Percentiles rank a stretch among this genome's conserved stretches.
Evolutionary conservation across 1,140 invertebrate species (phyloP).

Genomic region (Coelopa frigida): DNA sequence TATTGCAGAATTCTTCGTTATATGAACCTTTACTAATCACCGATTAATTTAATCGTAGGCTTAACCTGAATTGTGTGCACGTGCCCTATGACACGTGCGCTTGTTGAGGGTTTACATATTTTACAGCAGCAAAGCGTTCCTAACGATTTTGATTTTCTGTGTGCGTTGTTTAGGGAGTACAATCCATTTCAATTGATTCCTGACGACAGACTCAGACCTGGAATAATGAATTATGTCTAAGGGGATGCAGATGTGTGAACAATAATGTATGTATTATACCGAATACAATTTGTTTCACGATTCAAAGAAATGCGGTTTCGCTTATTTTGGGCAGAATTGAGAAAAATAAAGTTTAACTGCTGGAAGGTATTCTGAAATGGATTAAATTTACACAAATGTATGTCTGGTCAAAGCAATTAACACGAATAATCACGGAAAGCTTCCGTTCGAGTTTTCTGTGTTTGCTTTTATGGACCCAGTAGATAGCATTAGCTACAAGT

Average conservation of each 20-base stretch:
- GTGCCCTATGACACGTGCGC: constrained; percentile 35
- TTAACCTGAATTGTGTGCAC: constrained; percentile 42
- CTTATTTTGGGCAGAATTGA: too few species aligned
- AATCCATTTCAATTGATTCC: constrained; percentile 34
- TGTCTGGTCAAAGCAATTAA: too few species aligned
- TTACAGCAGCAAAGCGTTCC: constrained; percentile 25
- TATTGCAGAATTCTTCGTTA: constrained; percentile 13
- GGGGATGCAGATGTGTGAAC: constrained; percentile 35
- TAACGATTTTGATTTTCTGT: constrained; percentile 32
- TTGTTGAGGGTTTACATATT: constrained; percentile 30
- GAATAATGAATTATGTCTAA: constrained; percentile 24
- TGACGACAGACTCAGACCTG: constrained; percentile 36
- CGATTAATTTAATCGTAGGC: constrained; percentile 43
- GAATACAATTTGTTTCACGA: too few species aligned
- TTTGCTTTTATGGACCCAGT: too few species aligned
- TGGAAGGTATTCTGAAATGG: too few species aligned
- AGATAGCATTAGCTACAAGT: too few species aligned
- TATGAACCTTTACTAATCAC: constrained; percentile 40
- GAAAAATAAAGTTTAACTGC: too few species aligned
- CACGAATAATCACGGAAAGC: too few species aligned
- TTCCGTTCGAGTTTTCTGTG: too few species aligned
- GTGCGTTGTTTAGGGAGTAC: constrained; percentile 23
- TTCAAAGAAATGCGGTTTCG: too few species aligned
- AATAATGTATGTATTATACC: too few species aligned
- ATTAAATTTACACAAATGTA: too few species aligned